Percentiles rank a stretch among this genome's conserved stretches.
phyloP scores from a whole-genome alignment of 2,888 invertebrate species.

The Cynaeus angustus region DNA sequence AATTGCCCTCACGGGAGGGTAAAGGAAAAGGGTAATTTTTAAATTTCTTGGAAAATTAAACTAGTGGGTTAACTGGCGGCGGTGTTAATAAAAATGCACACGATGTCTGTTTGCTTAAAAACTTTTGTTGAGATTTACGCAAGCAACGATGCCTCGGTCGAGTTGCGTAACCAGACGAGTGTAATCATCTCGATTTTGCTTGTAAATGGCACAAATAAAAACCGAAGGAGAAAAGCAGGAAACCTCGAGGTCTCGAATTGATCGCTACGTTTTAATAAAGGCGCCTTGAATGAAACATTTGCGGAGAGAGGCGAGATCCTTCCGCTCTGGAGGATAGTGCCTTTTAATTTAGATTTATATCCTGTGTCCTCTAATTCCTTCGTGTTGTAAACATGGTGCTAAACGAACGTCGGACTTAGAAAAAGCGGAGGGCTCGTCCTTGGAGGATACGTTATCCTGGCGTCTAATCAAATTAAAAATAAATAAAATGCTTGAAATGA shows the following conservation, averaged over 20 bases:
- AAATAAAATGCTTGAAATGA: too few species aligned
- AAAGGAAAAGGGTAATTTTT: slow-evolving; percentile 13
- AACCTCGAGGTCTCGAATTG: slow-evolving; percentile 21
- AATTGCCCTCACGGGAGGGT: slow-evolving; percentile 18
- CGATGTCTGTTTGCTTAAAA: too few species aligned
- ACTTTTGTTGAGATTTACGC: too few species aligned
- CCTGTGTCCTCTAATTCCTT: slow-evolving; percentile 33
- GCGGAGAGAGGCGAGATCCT: slow-evolving; percentile 34
- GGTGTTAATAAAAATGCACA: too few species aligned
- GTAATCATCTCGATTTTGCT: too few species aligned
- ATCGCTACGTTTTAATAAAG: slow-evolving; percentile 41
- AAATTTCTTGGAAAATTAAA: slow-evolving; percentile 26
- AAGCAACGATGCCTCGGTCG: too few species aligned
- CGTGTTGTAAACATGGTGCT: slow-evolving; percentile 30
- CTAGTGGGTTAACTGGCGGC: too few species aligned
- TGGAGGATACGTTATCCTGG: too few species aligned
- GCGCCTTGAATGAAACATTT: slow-evolving; percentile 45
- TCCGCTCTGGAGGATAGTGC: slow-evolving; percentile 32
- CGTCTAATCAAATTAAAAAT: too few species aligned
- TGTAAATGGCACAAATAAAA: not conserved
- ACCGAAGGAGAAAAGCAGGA: slow-evolving; percentile 14
- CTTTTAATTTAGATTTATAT: slow-evolving; percentile 45
- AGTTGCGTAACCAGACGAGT: too few species aligned
- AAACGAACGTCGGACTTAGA: slow-evolving; percentile 2
- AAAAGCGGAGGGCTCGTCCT: too few species aligned